phyloP scores from a whole-genome alignment of 2,113 vertebrate genomes.

The Manacus vitellinus region DNA sequence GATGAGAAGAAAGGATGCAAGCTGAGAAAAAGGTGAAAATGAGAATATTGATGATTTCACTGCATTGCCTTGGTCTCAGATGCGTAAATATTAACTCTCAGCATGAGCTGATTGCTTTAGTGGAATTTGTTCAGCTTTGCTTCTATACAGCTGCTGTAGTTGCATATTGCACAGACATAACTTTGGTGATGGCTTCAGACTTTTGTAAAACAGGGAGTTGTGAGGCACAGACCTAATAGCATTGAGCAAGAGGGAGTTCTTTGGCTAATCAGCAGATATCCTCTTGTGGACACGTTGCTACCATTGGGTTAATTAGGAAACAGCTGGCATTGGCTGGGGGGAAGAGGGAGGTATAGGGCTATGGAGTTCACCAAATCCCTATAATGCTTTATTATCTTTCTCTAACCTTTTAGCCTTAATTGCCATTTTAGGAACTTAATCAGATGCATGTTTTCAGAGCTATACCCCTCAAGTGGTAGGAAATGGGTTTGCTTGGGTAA shows the following conservation, averaged over 20 bases:
- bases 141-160: background rate
- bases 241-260: conserved; percentile 46
- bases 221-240: conserved; percentile 5
- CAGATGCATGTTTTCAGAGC: conserved; percentile 7
- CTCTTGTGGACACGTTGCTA: conserved; percentile 7
- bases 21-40: conserved; percentile 7
- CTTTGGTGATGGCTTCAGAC: background rate
- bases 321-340: conserved; percentile 11
- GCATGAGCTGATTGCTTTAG: background rate
- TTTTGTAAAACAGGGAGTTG: background rate
- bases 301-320: conserved; percentile 51
- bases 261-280: conserved; percentile 34
- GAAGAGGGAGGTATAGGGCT: background rate
- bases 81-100: background rate
- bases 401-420: conserved; percentile 50
- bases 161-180: background rate
- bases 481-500: conserved; percentile 26
- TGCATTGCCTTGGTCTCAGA: background rate
- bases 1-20: background rate
- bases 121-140: background rate
- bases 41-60: background rate
- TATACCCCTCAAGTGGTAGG: conserved; percentile 10
- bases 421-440: conserved; percentile 55
- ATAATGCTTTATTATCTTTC: conserved; percentile 23
- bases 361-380: background rate